Conservation (phyloP, 2,888 invertebrate genomes). For the Carabus problematicus region DNA sequence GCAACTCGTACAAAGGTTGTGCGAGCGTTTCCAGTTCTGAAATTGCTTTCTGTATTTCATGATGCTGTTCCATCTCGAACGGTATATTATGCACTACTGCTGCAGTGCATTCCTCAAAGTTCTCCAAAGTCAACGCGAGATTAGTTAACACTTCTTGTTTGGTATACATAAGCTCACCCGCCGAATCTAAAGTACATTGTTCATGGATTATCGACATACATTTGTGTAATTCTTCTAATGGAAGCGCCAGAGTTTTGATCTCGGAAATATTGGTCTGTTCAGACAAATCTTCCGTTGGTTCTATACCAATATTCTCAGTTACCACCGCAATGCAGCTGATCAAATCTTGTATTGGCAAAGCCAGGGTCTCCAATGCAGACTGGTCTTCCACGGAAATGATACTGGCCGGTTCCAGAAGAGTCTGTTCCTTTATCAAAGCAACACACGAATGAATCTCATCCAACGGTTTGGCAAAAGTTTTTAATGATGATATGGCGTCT, state of each 20-base stretch:
- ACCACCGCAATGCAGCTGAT: constrained; percentile 53
- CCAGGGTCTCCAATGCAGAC: constrained; percentile 65
- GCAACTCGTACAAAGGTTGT: constrained; percentile 51
- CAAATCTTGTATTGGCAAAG: constrained; percentile 59
- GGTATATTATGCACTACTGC: constrained; percentile 38
- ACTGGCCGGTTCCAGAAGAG: constrained; percentile 60
- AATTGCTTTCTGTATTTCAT: constrained; percentile 35
- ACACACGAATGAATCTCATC: constrained; percentile 58
- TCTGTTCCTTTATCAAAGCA: constrained; percentile 61
- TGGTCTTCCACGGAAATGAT: constrained; percentile 67
- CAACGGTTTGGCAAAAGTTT: constrained; percentile 46
- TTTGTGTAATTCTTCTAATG: constrained; percentile 60
- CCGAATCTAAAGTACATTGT: constrained; percentile 31
- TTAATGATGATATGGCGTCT: constrained; percentile 27
- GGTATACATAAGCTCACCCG: constrained; percentile 26
- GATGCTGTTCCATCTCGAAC: constrained; percentile 13
- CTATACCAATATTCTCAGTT: constrained; percentile 51
- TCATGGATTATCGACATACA: constrained; percentile 60
- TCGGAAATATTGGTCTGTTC: constrained; percentile 48
- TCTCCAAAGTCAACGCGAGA: constrained; percentile 28
- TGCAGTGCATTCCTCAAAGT: constrained; percentile 36
- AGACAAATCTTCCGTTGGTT: constrained; percentile 45
- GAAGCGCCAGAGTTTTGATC: constrained; percentile 59
- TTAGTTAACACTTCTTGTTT: constrained; percentile 24
- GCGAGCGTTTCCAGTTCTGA: constrained; percentile 49